Base-by-base conservation (phyloP, 2,797 vertebrate genomes). In the Rhinella marina region DNA sequence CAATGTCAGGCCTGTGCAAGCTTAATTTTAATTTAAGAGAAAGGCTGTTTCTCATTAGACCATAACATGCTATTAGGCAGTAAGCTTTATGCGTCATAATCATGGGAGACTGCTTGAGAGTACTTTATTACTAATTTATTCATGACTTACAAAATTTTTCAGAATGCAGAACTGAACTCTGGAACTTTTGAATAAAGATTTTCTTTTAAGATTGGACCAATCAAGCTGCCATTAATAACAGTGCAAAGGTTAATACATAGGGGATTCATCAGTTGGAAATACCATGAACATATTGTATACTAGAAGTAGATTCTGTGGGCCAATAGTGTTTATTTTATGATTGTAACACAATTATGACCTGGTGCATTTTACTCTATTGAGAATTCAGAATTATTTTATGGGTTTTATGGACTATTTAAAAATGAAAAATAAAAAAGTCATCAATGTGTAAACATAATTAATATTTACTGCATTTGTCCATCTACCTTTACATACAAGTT, bases 121-220 rank as follows among this genome's bases (percentile, higher is more conserved):
- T 89, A 85, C 66, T 80, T 86, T 89, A 89, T 86, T 89, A 86
- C 88, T 89, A 86, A 89, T 89, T 89, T 89, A 89, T 89, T 89
- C 88, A 89, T 89, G 88, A 89, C 88, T 89, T 89, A 89, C 81
- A 78, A 56, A 75, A 59, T 83, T 86, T 72, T 72, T 86, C 84
- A 86, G 84, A 82, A 83, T 68, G 64, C 85, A 83, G 81, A 54
- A 84, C 23, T 86, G 85, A 89, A 89, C 73, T 86, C 62, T 50
- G 81, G 85, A 86, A 89, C 88, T 84, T 89, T 52, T 89, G 85
- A 89, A 89, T 89, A 89, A 87, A 87, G 75, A 89, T 87, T 86
- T 79, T 86, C 75, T 87, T 80, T 66, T 59, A 84, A 86, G 81
- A 89, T 89, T 89, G 85, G 75, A 83, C 88, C 85, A 87, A 89